These are phyloP conservation scores for Athripsodes cinereus DNA, from an alignment of 2,888 invertebrate species.

Conservation along the genomic window DNA sequence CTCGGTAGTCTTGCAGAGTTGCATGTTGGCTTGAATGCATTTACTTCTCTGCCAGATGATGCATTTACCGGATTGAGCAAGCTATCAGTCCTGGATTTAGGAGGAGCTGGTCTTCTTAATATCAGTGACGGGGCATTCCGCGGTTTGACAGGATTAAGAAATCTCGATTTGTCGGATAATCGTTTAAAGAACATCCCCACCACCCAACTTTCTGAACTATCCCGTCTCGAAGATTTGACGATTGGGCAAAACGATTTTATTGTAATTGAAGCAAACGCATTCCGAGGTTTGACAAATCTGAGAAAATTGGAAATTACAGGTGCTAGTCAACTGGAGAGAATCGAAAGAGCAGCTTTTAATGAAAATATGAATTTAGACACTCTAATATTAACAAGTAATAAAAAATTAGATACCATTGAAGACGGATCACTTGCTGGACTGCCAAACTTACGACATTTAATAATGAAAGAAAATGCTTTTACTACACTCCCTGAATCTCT, in stretches of 20 bases:
- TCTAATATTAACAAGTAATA: constrained; percentile 70
- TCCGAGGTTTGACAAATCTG: constrained; percentile 71
- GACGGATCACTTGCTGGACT: constrained; percentile 72
- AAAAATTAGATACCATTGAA: constrained; percentile 64
- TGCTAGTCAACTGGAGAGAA: constrained; percentile 62
- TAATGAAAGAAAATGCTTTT: constrained; percentile 73
- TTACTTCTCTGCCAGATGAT: constrained; percentile 67
- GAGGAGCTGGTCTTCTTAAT: constrained; percentile 73
- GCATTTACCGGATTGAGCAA: constrained; percentile 72
- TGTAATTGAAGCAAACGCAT: constrained; percentile 63
- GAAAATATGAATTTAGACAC: constrained; percentile 78
- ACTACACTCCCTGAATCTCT: constrained; percentile 70
- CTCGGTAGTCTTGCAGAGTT: constrained; percentile 76
- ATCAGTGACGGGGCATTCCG: constrained; percentile 71
- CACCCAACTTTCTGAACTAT: constrained; percentile 61
- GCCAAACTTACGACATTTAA: constrained; percentile 70
- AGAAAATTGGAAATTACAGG: constrained; percentile 73
- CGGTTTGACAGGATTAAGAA: constrained; percentile 69
- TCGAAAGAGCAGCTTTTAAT: constrained; percentile 72
- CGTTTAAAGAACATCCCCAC: constrained; percentile 70
- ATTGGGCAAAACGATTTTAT: constrained; percentile 80
- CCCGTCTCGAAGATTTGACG: constrained; percentile 70
- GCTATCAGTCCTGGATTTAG: constrained; percentile 69
- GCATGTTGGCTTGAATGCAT: constrained; percentile 78
- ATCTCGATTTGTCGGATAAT: constrained; percentile 75